These are phyloP conservation scores for Incurvaria masculella DNA, from an alignment of 2,888 invertebrate species.

Conservation along the genomic window DNA sequence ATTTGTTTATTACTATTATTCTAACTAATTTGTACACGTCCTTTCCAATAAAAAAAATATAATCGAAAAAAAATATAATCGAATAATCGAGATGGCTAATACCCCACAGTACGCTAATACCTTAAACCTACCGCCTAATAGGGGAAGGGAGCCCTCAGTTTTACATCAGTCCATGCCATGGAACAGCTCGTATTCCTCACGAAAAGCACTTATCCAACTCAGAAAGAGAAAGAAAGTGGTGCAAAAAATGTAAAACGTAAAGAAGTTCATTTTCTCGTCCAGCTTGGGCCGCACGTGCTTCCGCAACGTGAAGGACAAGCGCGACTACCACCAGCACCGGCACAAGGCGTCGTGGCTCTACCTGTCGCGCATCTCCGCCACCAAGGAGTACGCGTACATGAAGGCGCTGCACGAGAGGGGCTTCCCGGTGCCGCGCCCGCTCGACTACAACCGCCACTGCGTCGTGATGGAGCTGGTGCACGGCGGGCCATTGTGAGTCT, in stretches of 20 bases:
- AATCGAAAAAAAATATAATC: no score
- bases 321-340: slow-evolving; percentile 94
- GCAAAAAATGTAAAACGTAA: not conserved
- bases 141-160: no score
- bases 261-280: slow-evolving; percentile 1
- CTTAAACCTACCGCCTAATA: no score
- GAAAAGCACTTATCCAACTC: no score
- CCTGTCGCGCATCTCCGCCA: slow-evolving; percentile 92
- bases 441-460: slow-evolving; percentile 94
- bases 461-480: slow-evolving; percentile 92
- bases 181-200: no score
- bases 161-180: no score
- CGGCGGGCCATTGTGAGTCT: slow-evolving; percentile 74
- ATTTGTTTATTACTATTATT: no score
- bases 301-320: slow-evolving; percentile 90
- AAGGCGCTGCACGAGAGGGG: slow-evolving; percentile 85
- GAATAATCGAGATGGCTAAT: no score
- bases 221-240: no score
- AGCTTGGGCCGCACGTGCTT: slow-evolving; percentile 95
- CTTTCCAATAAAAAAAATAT: no score
- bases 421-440: slow-evolving; percentile 93
- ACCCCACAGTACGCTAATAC: no score
- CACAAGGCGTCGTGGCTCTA: slow-evolving; percentile 94
- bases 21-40: no score
- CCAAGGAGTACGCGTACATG: slow-evolving; percentile 98